A percentile compares a stretch with the other conserved stretches of the same genome.
phyloP scores from a whole-genome alignment of 92 coral and sea anemone genomes.

The Hydrozoanthus gracilis region DNA sequence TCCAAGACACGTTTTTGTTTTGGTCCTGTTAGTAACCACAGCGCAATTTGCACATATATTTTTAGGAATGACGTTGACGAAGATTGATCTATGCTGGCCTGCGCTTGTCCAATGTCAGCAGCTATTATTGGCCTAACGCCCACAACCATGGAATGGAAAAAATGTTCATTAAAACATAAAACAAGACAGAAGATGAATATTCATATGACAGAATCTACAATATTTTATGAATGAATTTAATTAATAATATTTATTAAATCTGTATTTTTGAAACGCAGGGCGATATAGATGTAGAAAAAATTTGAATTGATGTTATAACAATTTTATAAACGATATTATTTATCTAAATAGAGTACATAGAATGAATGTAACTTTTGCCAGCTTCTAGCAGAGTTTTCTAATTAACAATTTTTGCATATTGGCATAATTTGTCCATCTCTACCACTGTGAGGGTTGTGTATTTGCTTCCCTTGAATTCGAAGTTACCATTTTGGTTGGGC shows the following conservation, averaged over 20 bases:
- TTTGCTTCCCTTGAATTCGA: no score
- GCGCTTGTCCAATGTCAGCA: conserved; percentile 28
- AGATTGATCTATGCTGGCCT: conserved; percentile 29
- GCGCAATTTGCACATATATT: not conserved
- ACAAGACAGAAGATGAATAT: not conserved
- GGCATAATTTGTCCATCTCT: no score
- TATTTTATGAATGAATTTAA: not conserved
- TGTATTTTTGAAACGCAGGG: not conserved
- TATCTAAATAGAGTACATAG: not conserved
- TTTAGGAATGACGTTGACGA: not conserved
- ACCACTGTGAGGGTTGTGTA: no score
- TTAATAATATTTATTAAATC: not conserved
- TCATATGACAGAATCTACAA: not conserved
- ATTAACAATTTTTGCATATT: no score
- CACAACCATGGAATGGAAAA: conserved; percentile 1
- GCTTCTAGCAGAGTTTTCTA: no score
- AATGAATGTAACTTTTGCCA: no score
- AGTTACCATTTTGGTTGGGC: no score
- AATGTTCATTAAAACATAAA: not conserved
- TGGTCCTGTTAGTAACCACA: not conserved
- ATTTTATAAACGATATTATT: not conserved
- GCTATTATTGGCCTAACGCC: conserved; percentile 11
- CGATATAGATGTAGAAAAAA: not conserved
- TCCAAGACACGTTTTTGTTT: not conserved
- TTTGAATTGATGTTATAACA: not conserved